These are phyloP conservation scores for Protodeltote pygarga DNA, from an alignment of 2,888 invertebrate species.

Conservation along the genomic window DNA sequence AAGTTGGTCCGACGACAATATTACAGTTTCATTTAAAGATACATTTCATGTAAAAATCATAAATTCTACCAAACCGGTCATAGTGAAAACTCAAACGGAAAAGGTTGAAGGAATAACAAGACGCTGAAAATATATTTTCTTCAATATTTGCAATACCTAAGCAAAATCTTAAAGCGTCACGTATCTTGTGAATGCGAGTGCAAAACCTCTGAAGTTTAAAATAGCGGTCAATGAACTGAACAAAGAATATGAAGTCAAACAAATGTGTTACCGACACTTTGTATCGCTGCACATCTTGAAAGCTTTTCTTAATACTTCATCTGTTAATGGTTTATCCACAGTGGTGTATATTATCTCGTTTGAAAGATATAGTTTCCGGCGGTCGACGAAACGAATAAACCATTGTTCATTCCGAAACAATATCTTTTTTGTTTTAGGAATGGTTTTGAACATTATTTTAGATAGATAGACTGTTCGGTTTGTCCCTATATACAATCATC, in stretches of 20 bases:
- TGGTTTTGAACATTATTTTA: no score
- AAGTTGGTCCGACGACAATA: no score
- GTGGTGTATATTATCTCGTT: slow-evolving; percentile 10
- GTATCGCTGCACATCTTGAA: slow-evolving; percentile 18
- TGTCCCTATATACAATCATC: no score
- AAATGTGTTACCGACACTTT: slow-evolving; percentile 21
- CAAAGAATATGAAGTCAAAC: slow-evolving; percentile 13
- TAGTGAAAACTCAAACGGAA: no score
- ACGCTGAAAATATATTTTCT: no score
- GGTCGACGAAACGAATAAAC: not conserved
- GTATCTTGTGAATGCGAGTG: slow-evolving; percentile 15
- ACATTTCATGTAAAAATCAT: no score
- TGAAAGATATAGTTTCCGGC: slow-evolving; percentile 13
- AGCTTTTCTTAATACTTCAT: slow-evolving; percentile 16
- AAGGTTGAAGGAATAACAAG: no score
- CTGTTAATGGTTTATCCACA: slow-evolving; percentile 23
- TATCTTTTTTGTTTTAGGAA: slow-evolving; percentile 5
- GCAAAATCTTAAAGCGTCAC: slow-evolving; percentile 2
- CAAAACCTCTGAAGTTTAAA: slow-evolving; percentile 13
- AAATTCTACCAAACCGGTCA: no score
- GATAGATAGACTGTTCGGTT: no score
- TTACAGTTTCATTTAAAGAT: no score
- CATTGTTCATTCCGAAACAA: slow-evolving; percentile 5
- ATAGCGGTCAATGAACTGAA: slow-evolving; percentile 12
- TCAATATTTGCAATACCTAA: not conserved